Evolutionary conservation across 2,888 invertebrate genomes (phyloP).

Genomic region (Leptura quadrifasciata): DNA sequence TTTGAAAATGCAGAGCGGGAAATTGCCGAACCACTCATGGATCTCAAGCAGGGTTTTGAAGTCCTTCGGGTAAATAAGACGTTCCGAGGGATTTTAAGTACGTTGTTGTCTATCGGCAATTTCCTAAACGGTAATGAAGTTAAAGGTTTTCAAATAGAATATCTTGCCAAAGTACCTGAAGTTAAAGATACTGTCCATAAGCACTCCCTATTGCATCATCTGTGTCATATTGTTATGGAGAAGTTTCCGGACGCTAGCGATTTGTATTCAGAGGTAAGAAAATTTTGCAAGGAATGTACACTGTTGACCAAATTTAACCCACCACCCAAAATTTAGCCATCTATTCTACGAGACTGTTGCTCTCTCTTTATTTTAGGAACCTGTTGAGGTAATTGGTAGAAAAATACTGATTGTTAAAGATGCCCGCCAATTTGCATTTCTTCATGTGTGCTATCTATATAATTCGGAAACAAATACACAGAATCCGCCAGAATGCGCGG

Average conservation of each 20-base stretch:
- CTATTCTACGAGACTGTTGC: too few species aligned
- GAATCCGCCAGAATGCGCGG: too few species aligned
- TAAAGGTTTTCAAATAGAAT: slow-evolving; percentile 98
- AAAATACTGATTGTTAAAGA: too few species aligned
- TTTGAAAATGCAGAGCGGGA: slow-evolving; percentile 98
- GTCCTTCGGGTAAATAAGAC: slow-evolving; percentile 93
- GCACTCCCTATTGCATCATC: slow-evolving; percentile 96
- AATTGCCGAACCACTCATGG: slow-evolving; percentile 99
- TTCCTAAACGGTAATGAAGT: slow-evolving; percentile 95
- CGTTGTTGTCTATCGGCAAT: slow-evolving; percentile 95
- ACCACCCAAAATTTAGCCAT: too few species aligned
- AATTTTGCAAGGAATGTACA: slow-evolving; percentile 41
- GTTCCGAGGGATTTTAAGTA: slow-evolving; percentile 95
- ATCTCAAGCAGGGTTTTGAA: slow-evolving; percentile 97
- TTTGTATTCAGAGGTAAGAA: slow-evolving; percentile 93
- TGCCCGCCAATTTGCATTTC: too few species aligned
- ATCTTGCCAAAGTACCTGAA: slow-evolving; percentile 97
- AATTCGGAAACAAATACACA: too few species aligned
- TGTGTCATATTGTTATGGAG: slow-evolving; percentile 98
- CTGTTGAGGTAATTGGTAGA: too few species aligned
- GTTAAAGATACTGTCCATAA: slow-evolving; percentile 99
- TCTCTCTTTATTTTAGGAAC: too few species aligned
- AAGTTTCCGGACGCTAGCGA: slow-evolving; percentile 96
- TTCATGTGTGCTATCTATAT: too few species aligned
- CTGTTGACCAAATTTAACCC: too few species aligned